Conservation (phyloP, 2,113 vertebrate species). For the Myrmecophaga tridactyla region DNA sequence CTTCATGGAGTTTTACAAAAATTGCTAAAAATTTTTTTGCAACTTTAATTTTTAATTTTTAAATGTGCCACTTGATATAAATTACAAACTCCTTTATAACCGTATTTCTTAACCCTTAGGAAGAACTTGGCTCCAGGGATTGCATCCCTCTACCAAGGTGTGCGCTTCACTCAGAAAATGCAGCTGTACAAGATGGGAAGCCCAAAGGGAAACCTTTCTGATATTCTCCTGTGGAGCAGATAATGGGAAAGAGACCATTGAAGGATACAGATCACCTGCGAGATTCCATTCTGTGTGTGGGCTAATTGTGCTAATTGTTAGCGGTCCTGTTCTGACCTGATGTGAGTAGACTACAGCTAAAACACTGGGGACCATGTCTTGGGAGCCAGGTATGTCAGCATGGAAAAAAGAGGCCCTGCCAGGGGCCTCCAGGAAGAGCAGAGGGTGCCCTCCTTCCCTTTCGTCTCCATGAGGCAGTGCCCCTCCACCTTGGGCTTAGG, state of each 20-base stretch:
- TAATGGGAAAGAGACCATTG: background rate
- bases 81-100: slow-evolving; percentile 60
- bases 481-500: background rate
- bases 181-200: background rate
- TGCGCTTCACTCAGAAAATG: background rate
- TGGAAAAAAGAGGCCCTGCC: background rate
- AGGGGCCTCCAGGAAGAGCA: background rate
- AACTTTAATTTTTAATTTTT: slow-evolving; percentile 74
- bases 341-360: background rate
- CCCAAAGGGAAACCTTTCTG: background rate
- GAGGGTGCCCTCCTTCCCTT: background rate
- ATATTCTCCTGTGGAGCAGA: background rate
- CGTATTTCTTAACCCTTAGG: slow-evolving; percentile 69
- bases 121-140: background rate
- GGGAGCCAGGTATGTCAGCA: background rate
- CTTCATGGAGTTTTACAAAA: slow-evolving; percentile 75
- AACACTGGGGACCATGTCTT: background rate
- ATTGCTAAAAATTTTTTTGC: slow-evolving; percentile 70
- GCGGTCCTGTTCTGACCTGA: background rate
- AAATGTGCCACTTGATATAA: slow-evolving; percentile 72
- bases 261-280: background rate
- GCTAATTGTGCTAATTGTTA: background rate
- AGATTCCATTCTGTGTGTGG: background rate
- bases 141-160: slow-evolving; percentile 10
- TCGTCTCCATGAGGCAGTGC: background rate